Base-by-base conservation (phyloP, 1,140 invertebrate species). In the Pseudomyrmex concolor region DNA sequence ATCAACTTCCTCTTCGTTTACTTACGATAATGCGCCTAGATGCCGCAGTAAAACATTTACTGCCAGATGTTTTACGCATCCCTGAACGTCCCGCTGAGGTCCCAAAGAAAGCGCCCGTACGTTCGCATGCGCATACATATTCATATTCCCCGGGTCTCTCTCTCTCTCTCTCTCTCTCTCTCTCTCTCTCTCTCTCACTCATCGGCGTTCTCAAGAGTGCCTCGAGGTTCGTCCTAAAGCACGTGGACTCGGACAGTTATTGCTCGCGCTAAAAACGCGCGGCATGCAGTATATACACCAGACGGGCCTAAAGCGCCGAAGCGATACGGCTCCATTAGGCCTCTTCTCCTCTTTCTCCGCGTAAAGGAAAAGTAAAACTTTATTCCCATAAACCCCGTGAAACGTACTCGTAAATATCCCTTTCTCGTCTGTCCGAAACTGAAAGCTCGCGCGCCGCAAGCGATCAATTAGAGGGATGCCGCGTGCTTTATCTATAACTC, bases 311-410 rank as follows among this genome's bases (percentile, higher is more conserved):
- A 82, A 63, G 51, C 50, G n/a, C 34, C 48, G 55, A 59, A 19
- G 83, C 76, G 76, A 82, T 73, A 89, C 54, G 68, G 76, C 86
- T 87, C 87, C 86, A 88, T 89, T 87, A 87, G 83, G 83, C 72
- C 66, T 80, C 66, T 34, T 7, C 34, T 34, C 5, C 34, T 34
- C 34, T 34, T 34, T 1, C 34, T 34, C 5, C 34, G 34, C 5
- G 5, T 34, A 34, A 34, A 62, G 25, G 62, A 17, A 60, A 76
- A 83, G 74, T 84, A 85, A 87, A 81, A 73, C 51, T 81, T 34
- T 54, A 59, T 70, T 50, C 55, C 25, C 50, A 60, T 55, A 64
- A 82, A 76, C 48, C 59, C n/a, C 22, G 34, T 43, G 62, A 68
- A 66, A 50, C 83, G 34, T 80, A 54, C 67, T 66, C 74, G 43